Base-by-base conservation (phyloP, 1,140 invertebrate genomes). In the Drosophila guanche region DNA sequence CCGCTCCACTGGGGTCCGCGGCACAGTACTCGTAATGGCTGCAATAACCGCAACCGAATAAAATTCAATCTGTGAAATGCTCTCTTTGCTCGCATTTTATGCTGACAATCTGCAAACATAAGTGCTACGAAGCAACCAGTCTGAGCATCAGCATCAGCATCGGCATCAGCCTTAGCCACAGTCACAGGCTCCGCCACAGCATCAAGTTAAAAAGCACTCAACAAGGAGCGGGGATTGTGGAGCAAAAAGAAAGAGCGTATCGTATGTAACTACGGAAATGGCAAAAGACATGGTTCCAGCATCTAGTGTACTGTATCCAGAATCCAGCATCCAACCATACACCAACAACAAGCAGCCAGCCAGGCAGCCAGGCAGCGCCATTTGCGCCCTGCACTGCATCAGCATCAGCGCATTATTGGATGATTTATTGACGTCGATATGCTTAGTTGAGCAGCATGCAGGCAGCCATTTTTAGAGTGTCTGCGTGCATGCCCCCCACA, bases 351-450 rank as follows among this genome's bases (percentile, higher is more conserved):
- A 40, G 33, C 63, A 50, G 50, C 46, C 60, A 52, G 50, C 63
- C 16, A 53, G 12, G 14, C 14, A 43, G 22, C 20, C 52, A 62
- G 54, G 59, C 62, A 59, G 51, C 56, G 70, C 62, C 79, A 75
- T 76, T 85, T 76, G 62, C 76, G 52, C 60, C 60, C 27, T 55
- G 54, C 68, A 66, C 75, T 75, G 76, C 63, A 76, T 59, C 69
- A 67, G 74, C 77, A 79, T 79, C 81, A 71, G 57, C 77, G 78
- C 80, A 90, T 90, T 90, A 90, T 90, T 79, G 79, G 70, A 90
- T 90, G 86, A 90, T 90, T 90, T 90, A 90, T 90, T 90, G 88
- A 90, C 73, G 86, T 90, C 86, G 86, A 79, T 90, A 79, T 90
- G 88, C 88, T 86, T 83, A 90, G 86, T 88, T 90, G 76, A 85